Evolutionary conservation across 2,797 vertebrate genomes (phyloP).

Genomic region (Danio choprae): DNA sequence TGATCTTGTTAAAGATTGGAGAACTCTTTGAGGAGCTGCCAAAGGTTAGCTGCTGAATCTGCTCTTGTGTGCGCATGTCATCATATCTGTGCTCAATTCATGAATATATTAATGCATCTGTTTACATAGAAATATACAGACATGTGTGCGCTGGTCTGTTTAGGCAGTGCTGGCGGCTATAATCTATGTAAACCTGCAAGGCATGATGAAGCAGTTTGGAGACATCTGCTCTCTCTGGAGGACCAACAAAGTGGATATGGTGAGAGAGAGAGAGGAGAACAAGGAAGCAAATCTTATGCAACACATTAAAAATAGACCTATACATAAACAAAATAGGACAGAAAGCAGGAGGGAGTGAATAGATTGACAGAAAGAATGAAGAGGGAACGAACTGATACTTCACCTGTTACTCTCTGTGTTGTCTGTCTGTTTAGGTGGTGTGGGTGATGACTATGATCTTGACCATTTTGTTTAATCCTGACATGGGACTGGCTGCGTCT

Average conservation of each 20-base stretch:
- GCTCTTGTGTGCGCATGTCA: neutral
- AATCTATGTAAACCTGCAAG: constrained; percentile 90
- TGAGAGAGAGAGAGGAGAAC: constrained; percentile 68
- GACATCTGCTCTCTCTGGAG: constrained; percentile 87
- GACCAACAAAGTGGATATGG: constrained; percentile 87
- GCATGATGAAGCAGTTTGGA: constrained; percentile 90
- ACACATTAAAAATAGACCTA: constrained; percentile 17
- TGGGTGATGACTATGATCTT: constrained; percentile 91
- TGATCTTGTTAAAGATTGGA: constrained; percentile 90
- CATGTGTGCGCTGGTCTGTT: constrained; percentile 34
- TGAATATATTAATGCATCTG: constrained; percentile 24
- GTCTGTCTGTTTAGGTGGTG: constrained; percentile 77
- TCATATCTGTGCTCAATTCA: neutral
- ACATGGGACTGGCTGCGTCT: constrained; percentile 87
- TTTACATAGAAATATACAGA: constrained; percentile 26
- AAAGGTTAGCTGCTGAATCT: constrained; percentile 79
- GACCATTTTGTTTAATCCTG: constrained; percentile 87
- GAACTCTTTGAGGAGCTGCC: constrained; percentile 88
- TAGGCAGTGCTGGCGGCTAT: constrained; percentile 91
- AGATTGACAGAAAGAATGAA: neutral
- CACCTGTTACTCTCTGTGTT: neutral
- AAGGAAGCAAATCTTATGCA: constrained; percentile 6
- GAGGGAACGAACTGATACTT: neutral
- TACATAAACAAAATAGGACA: constrained; percentile 13
- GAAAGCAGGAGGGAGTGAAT: neutral